Evolutionary conservation across 2,113 vertebrate genomes (phyloP).

Genomic region (Salvelinus fontinalis): DNA sequence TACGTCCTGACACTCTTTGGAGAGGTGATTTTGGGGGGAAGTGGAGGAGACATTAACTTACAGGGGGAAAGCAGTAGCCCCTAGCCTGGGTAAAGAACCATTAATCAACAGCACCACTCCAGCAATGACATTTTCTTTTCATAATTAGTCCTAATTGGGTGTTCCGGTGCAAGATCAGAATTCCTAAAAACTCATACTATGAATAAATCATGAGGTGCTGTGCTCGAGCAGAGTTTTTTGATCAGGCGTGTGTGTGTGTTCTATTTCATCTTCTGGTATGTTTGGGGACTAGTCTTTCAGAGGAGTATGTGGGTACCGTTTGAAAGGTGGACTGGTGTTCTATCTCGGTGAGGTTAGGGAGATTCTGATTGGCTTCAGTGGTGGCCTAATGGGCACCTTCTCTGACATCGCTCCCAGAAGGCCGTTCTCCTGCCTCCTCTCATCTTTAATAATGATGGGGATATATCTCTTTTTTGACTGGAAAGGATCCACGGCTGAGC

Average conservation of each 20-base stretch:
- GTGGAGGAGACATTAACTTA: not conserved
- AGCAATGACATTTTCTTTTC: slow-evolving; percentile 49
- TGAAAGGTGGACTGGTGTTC: not conserved
- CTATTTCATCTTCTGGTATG: not conserved
- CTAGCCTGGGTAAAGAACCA: not conserved
- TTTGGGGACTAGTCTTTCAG: not conserved
- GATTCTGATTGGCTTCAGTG: not conserved
- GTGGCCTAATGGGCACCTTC: not conserved
- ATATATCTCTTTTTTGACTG: not conserved
- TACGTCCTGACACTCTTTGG: slow-evolving; percentile 16
- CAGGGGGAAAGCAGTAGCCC: not conserved
- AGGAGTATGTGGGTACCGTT: not conserved
- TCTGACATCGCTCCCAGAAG: not conserved
- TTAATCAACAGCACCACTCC: not conserved
- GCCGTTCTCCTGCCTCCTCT: not conserved
- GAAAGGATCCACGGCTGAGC: not conserved
- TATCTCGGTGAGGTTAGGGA: not conserved
- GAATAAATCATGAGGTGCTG: slow-evolving; percentile 43
- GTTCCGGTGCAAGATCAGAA: slow-evolving; percentile 22
- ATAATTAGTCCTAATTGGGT: slow-evolving; percentile 58
- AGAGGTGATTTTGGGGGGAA: not conserved
- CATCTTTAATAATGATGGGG: not conserved
- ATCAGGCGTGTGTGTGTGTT: not conserved
- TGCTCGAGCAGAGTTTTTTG: slow-evolving; percentile 6
- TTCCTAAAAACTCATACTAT: slow-evolving; percentile 22